phyloP scores from a whole-genome alignment of 2,797 vertebrate genomes.

The Urophycis tenuis region DNA sequence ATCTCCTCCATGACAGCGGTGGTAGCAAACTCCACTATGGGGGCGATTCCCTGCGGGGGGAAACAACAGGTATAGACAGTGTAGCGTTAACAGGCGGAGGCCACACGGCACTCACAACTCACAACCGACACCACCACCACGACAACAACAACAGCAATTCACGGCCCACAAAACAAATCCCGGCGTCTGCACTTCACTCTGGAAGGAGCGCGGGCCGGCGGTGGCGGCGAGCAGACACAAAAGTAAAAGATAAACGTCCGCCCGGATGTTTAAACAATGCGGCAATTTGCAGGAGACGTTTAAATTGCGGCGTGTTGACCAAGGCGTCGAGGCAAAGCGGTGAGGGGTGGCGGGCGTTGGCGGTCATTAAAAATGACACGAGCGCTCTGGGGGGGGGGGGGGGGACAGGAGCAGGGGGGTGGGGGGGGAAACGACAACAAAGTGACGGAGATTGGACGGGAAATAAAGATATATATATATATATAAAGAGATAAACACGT shows the following conservation, averaged over 20 bases:
- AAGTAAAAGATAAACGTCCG: conserved; percentile 13
- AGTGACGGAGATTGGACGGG: neutral
- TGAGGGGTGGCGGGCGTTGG: conserved; percentile 48
- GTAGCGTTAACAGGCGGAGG: conserved; percentile 64
- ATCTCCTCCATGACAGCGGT: conserved; percentile 85
- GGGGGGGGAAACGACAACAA: conserved; percentile 34
- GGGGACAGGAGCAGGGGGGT: too few species aligned
- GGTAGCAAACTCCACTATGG: conserved; percentile 87
- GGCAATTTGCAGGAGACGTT: conserved; percentile 56
- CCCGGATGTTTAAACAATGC: conserved; percentile 66
- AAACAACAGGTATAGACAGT: conserved; percentile 48
- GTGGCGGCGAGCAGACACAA: conserved; percentile 37
- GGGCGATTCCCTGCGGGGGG: conserved; percentile 84
- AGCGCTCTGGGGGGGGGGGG: conserved; percentile 38
- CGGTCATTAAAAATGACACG: conserved; percentile 65
- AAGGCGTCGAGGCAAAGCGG: conserved; percentile 55
- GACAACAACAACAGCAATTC: conserved; percentile 69
- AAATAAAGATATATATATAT: neutral
- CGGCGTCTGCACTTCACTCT: conserved; percentile 51
- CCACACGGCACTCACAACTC: conserved; percentile 41
- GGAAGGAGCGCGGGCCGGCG: conserved; percentile 65
- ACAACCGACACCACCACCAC: too few species aligned
- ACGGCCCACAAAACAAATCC: conserved; percentile 56
- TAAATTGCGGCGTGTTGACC: conserved; percentile 57
- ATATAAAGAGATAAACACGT: neutral